Base-by-base conservation (phyloP, 2,797 vertebrate species). In the Sebastes hubbsi region DNA sequence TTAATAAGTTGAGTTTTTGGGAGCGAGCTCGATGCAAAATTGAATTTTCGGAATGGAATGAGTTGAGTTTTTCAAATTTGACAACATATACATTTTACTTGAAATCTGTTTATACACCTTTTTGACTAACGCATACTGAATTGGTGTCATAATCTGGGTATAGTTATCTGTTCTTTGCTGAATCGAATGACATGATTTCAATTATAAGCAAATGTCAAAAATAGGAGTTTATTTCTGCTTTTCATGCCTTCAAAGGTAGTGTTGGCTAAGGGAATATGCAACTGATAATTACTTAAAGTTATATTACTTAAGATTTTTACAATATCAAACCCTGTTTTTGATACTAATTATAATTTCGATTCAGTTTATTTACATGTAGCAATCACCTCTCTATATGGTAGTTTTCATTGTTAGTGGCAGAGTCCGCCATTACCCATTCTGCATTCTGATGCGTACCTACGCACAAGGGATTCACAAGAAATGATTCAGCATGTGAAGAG, bases 1-100 rank as follows among this genome's bases (percentile, higher is more conserved):
- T 77, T 80, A 77, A 72, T 67, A 69, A 54, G 63, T 60, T 24
- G 54, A 82, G 72, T 76, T 86, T 79, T 79, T 73, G 38, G 30
- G 18, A 75, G 68, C n/a, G 11, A 69, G 83, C 36, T 76, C 22
- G 2, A 2, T 59, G 27, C 36, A 70, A 34, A 70, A 4, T 60
- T 11, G 36, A 10, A 73, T 78, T 69, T 78, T 78, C 2, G 1
- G 69, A 75, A 54, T 9, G 4, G 20, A 77, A 30, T 10, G 2
- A 34, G 56, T 46, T 20, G 5, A 2, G 12, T 2, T 58, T 56
- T 66, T 32, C 30, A 14, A 16, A 4, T 36, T 56, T 54, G 54
- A 60, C 18, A 61, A 27, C 49, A 24, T 55, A 11, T 29, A 16
- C 5, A 62, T 60, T 62, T 73, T 9, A 70, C 20, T 9, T 46